phyloP scores from a whole-genome alignment of 2,888 invertebrate species.

The Ormyrus thymus region DNA sequence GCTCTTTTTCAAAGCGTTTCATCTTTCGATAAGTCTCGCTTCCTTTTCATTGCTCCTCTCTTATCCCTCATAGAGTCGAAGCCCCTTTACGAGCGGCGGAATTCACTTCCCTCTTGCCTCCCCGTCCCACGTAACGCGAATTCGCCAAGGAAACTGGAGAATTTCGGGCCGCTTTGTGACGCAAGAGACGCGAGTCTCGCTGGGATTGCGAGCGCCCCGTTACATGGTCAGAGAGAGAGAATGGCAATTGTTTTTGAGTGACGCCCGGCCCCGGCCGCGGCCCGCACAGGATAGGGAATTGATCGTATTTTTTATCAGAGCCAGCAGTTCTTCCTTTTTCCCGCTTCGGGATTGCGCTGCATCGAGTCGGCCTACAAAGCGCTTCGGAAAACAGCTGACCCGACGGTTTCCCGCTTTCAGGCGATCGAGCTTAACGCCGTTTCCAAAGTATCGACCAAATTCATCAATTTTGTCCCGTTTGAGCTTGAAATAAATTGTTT shows the following conservation, averaged over 20 bases:
- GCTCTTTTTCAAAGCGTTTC: conserved; percentile 20
- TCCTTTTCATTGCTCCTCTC: conserved; percentile 31
- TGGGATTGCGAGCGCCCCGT: conserved; percentile 61
- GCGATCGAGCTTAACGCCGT: conserved; percentile 18
- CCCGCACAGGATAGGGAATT: conserved; percentile 16
- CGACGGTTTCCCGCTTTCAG: conserved; percentile 17
- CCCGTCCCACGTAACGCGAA: conserved; percentile 37
- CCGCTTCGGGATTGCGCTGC: conserved; percentile 30
- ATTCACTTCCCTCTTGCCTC: conserved; percentile 60
- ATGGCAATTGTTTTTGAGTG: conserved; percentile 64
- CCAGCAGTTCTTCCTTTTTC: neutral
- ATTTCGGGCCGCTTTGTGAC: conserved; percentile 61
- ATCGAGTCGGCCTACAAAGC: conserved; percentile 48
- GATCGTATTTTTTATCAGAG: conserved; percentile 34
- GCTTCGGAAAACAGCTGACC: conserved; percentile 45
- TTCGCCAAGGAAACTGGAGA: conserved; percentile 63
- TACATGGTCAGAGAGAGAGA: conserved; percentile 60
- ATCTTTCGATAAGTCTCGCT: conserved; percentile 51
- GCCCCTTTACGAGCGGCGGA: conserved; percentile 63
- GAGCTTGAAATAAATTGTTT: too few species aligned
- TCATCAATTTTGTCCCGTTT: too few species aligned
- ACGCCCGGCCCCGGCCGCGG: conserved; percentile 1
- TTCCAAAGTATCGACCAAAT: neutral
- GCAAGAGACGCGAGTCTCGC: conserved; percentile 46
- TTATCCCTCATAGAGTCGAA: conserved; percentile 57